A percentile compares a stretch with the other conserved stretches of the same genome.
Conservation (phyloP, 2,888 invertebrate genomes). For the Alviniconcha strummeri region DNA sequence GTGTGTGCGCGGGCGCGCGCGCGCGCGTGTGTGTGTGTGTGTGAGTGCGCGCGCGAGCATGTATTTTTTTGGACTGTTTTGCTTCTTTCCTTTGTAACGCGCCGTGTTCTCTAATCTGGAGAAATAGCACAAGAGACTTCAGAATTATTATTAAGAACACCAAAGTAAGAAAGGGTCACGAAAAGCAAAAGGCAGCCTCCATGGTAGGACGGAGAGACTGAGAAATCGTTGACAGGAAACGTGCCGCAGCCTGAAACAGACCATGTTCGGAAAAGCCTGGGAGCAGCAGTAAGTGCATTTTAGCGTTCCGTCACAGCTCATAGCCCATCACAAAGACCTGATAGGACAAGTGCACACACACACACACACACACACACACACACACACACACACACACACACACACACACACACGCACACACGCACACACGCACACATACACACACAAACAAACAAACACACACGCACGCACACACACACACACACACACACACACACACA, state of each 20-base stretch:
- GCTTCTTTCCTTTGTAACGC: background rate
- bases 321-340: background rate
- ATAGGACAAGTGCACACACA: background rate
- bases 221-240: background rate
- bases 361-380: constrained; percentile 18
- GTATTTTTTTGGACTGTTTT: background rate
- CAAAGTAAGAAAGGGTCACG: background rate
- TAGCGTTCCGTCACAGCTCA: background rate
- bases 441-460: background rate
- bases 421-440: background rate
- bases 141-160: background rate
- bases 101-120: background rate
- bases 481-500: background rate
- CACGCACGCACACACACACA: background rate
- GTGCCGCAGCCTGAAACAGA: background rate
- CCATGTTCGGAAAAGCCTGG: no score
- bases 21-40: background rate
- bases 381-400: constrained; percentile 14
- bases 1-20: background rate
- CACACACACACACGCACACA: constrained; percentile 9
- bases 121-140: background rate
- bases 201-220: background rate
- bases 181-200: background rate
- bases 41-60: background rate
- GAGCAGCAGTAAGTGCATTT: no score